A percentile compares a stretch with the other conserved stretches of the same genome.
Evolutionary conservation across 2,113 vertebrate species (phyloP).

Genomic region (Perca fluviatilis): DNA sequence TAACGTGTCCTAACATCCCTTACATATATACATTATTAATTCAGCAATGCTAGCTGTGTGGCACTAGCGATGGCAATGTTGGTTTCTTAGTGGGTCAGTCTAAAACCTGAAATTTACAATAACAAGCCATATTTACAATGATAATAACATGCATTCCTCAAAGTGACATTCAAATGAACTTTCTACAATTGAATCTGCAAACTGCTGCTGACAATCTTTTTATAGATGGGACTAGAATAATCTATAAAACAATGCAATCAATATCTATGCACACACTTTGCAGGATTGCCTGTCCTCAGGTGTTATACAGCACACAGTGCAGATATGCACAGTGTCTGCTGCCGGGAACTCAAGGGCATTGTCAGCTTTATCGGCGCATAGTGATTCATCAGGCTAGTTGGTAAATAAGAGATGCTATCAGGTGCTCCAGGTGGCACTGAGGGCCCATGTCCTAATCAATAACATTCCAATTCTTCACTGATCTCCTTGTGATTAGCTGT

Average conservation of each 20-base stretch:
- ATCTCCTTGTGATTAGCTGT: constrained; percentile 82
- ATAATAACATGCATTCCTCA: not conserved
- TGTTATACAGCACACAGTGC: constrained; percentile 23
- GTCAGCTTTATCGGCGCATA: constrained; percentile 72
- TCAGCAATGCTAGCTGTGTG: no score
- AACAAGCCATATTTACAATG: not conserved
- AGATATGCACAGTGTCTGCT: constrained; percentile 42
- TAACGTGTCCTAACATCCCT: constrained; percentile 31
- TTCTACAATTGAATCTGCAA: constrained; percentile 44
- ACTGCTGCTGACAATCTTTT: constrained; percentile 34
- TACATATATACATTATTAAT: no score
- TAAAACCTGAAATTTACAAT: not conserved
- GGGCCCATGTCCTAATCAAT: constrained; percentile 84
- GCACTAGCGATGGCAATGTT: no score
- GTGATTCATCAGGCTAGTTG: constrained; percentile 78
- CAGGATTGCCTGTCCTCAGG: constrained; percentile 29
- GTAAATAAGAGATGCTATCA: constrained; percentile 88
- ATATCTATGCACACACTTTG: constrained; percentile 34
- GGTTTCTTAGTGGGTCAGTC: no score
- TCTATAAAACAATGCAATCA: constrained; percentile 62
- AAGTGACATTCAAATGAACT: constrained; percentile 49
- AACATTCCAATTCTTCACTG: constrained; percentile 83
- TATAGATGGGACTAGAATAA: constrained; percentile 40
- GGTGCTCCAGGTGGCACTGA: constrained; percentile 76
- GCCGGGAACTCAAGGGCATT: constrained; percentile 79